Conservation (phyloP, 2,797 vertebrate species). For the Lepidocolaptes lacrymiger region DNA sequence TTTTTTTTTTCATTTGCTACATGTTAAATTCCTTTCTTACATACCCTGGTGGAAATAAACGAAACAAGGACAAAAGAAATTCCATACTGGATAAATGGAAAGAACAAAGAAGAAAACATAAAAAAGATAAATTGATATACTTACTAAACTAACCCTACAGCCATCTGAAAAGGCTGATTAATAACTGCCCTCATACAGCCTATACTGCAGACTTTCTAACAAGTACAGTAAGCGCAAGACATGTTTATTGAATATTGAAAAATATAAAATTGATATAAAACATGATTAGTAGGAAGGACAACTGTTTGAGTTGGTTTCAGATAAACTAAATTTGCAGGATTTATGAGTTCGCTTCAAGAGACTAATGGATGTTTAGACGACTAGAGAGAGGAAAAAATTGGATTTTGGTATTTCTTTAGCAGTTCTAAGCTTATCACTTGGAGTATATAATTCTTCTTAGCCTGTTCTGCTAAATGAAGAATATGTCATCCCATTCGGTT, state of each 20-base stretch:
- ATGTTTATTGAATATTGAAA: conserved; percentile 66
- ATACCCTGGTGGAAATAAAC: conserved; percentile 22
- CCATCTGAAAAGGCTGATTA: conserved; percentile 28
- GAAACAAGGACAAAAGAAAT: conserved; percentile 44
- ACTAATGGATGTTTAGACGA: conserved; percentile 61
- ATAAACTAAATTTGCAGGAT: conserved; percentile 64
- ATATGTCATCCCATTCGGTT: conserved; percentile 37
- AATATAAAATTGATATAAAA: conserved; percentile 60
- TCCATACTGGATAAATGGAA: conserved; percentile 53
- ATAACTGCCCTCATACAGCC: conserved; percentile 26
- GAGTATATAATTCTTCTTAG: conserved; percentile 58
- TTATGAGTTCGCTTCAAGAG: conserved; percentile 62
- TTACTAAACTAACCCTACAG: conserved; percentile 47
- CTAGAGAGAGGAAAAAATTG: conserved; percentile 47
- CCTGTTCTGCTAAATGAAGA: conserved; percentile 34
- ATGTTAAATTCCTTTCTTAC: conserved; percentile 20
- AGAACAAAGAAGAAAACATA: conserved; percentile 28
- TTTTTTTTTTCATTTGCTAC: not conserved
- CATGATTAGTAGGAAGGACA: conserved; percentile 62
- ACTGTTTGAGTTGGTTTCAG: conserved; percentile 57
- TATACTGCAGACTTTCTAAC: conserved; percentile 1
- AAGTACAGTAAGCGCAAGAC: not conserved
- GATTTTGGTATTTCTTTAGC: conserved; percentile 62
- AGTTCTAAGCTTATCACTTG: conserved; percentile 58
- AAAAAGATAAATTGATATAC: conserved; percentile 37